A percentile compares a stretch with the other conserved stretches of the same genome.
Conservation (phyloP, 2,888 invertebrate genomes). For the Rhamphomyia laevipes region DNA sequence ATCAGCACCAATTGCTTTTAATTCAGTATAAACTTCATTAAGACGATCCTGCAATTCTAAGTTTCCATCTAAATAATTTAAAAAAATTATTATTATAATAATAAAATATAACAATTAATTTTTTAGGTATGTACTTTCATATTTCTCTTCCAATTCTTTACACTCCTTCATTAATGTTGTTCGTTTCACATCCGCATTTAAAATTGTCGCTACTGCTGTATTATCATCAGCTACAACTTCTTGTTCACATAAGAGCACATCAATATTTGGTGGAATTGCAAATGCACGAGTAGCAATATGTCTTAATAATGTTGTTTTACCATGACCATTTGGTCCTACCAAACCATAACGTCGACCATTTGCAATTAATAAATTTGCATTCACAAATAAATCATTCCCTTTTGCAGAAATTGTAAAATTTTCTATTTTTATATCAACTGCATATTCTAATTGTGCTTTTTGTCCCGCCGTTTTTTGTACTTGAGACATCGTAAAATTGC, state of each 20-base stretch:
- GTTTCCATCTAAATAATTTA: conserved; percentile 45
- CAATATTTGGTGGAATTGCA: conserved; percentile 91
- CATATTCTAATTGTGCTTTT: conserved; percentile 74
- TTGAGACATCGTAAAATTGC: conserved; percentile 91
- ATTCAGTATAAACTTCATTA: conserved; percentile 86
- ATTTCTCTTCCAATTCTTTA: conserved; percentile 63
- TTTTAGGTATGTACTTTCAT: conserved; percentile 35
- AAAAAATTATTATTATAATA: not conserved
- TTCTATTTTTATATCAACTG: conserved; percentile 96
- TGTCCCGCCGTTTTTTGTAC: conserved; percentile 62
- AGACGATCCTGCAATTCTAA: conserved; percentile 62
- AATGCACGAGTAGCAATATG: conserved; percentile 87
- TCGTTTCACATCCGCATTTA: conserved; percentile 87
- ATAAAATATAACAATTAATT: no score
- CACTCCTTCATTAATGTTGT: conserved; percentile 71
- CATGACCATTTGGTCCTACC: conserved; percentile 98
- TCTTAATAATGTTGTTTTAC: conserved; percentile 91
- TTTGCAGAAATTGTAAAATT: conserved; percentile 96
- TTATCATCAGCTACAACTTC: conserved; percentile 93
- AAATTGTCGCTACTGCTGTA: conserved; percentile 84
- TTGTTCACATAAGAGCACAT: conserved; percentile 92
- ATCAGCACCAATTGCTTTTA: conserved; percentile 94
- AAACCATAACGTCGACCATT: conserved; percentile 90
- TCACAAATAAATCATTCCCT: conserved; percentile 94
- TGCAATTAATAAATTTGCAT: conserved; percentile 87